Percentiles rank a stretch among this genome's conserved stretches.
phyloP scores from a whole-genome alignment of 1,140 invertebrate genomes.

The Neelides sp. region DNA sequence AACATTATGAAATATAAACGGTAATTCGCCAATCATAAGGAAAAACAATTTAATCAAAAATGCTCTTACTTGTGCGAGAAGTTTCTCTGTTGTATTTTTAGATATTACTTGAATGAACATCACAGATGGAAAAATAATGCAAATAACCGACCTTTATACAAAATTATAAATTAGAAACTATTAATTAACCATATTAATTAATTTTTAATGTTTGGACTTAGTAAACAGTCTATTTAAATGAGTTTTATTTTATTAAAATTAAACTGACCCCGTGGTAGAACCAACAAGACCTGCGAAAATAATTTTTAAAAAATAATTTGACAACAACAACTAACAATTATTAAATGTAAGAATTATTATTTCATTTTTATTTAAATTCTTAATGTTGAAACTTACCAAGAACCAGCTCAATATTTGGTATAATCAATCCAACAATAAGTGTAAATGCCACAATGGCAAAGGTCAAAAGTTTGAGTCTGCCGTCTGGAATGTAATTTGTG shows the following conservation, averaged over 20 bases:
- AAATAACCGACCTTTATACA: too few species aligned
- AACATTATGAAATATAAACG: not conserved
- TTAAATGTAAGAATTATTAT: too few species aligned
- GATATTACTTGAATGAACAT: constrained; percentile 42
- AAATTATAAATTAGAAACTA: too few species aligned
- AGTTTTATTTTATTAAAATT: too few species aligned
- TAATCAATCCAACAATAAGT: constrained; percentile 57
- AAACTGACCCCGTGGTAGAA: constrained; percentile 88
- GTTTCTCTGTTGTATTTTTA: constrained; percentile 38
- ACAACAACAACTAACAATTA: too few species aligned
- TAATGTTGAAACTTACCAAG: too few species aligned
- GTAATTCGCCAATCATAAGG: not conserved
- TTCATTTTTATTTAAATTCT: too few species aligned
- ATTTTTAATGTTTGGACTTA: too few species aligned
- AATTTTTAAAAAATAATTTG: too few species aligned
- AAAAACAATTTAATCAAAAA: constrained; percentile 1
- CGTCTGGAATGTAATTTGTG: constrained; percentile 58
- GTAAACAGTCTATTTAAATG: too few species aligned
- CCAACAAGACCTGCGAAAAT: constrained; percentile 81
- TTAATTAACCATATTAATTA: too few species aligned
- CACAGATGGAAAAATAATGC: constrained; percentile 75
- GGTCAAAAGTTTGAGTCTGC: constrained; percentile 65
- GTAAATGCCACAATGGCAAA: constrained; percentile 59
- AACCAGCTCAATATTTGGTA: constrained; percentile 83
- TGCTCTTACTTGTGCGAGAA: constrained; percentile 39